Evolutionary conservation across 2,888 invertebrate genomes (phyloP).

Genomic region (Lepidocyrtoides sp.): DNA sequence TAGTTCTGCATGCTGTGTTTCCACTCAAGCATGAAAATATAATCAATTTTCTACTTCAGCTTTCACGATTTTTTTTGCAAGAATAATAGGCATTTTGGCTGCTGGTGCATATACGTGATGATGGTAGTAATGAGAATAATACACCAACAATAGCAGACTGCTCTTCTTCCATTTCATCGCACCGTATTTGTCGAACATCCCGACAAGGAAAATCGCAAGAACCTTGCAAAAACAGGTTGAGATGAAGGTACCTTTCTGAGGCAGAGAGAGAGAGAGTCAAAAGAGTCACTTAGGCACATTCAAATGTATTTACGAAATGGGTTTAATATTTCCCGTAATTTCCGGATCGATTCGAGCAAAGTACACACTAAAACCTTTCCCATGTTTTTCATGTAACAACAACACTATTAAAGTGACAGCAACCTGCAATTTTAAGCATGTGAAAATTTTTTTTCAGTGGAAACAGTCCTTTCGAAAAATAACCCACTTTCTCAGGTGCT

Average conservation of each 20-base stretch:
- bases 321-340: constrained; percentile 10
- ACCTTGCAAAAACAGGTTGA: too few species aligned
- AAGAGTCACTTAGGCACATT: neutral
- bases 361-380: neutral
- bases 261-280: neutral
- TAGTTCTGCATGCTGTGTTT: neutral
- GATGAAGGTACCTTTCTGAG: neutral
- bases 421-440: too few species aligned
- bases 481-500: too few species aligned
- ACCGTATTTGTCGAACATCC: neutral
- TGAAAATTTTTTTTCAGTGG: too few species aligned
- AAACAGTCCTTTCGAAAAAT: too few species aligned
- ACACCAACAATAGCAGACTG: neutral
- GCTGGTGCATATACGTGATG: neutral
- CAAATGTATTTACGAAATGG: neutral
- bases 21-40: neutral
- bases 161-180: neutral
- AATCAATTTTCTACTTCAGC: constrained; percentile 1
- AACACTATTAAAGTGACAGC: neutral
- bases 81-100: too few species aligned
- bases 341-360: neutral
- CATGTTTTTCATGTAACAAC: neutral
- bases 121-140: neutral
- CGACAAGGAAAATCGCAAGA: neutral
- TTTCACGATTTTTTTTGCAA: constrained; percentile 5